phyloP scores from a whole-genome alignment of 37 sponge, comb jelly and placozoan species.

The Hexactinellida sp. region DNA sequence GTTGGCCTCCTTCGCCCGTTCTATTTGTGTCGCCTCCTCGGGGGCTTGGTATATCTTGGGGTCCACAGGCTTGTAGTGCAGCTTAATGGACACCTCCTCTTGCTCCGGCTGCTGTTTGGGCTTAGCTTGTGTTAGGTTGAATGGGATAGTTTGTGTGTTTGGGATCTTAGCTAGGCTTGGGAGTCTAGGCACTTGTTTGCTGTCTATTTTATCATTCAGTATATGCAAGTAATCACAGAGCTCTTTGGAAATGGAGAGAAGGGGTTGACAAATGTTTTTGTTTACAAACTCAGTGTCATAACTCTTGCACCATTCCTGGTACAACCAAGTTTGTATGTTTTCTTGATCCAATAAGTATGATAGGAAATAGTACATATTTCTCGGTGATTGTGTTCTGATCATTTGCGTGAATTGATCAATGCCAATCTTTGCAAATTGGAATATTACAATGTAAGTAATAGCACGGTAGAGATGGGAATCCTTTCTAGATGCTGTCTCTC shows the following conservation, averaged over 20 bases:
- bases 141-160: neutral
- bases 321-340: constrained; percentile 8
- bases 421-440: neutral
- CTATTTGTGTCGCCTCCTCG: neutral
- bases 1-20: neutral
- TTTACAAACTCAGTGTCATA: neutral
- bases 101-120: neutral
- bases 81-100: neutral
- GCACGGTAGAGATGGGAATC: neutral
- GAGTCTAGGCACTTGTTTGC: neutral
- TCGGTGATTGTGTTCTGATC: neutral
- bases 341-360: neutral
- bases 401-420: neutral
- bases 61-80: neutral
- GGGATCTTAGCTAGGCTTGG: neutral
- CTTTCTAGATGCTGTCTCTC: neutral
- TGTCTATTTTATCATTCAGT: neutral
- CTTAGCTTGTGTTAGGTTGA: neutral
- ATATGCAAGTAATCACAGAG: neutral
- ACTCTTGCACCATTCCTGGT: constrained; percentile 7
- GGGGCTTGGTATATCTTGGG: neutral
- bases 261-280: neutral
- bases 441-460: neutral
- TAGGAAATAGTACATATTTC: neutral
- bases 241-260: neutral